Evolutionary conservation across 2,113 vertebrate species (phyloP), one percentile per base, ranked within the genome.

Genomic region (Syrmaticus mikado): DNA sequence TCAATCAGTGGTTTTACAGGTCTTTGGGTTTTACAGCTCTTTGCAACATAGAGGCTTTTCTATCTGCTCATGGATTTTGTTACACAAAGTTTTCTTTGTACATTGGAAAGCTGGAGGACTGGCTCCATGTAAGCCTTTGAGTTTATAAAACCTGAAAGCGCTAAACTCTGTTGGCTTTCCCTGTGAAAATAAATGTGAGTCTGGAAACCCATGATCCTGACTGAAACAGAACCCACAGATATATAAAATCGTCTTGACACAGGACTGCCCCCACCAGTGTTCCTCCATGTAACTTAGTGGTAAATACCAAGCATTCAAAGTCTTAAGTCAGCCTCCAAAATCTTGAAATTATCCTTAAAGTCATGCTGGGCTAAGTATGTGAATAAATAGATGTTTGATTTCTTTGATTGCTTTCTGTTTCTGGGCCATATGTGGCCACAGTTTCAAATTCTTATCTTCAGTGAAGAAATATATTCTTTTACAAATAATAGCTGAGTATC

Each of bases 1-100:
- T 93, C 85, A 85, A 79, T 80, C 64, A 41, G 55, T 46, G 36
- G 17, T 38, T 92, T 96, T 87, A 80, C 60, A 80, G 81, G 46
- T 80, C 45, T 62, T 80, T 40, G 21, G 40, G 14, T 41, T 92
- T 96, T 87, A 80, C 60, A 80, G 82, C 46, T 80, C 45, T 62
- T 77, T 36, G 21, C 53, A 60, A 87, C 84, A 87, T 19, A 94
- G 72, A 66, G 38, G 28, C 24, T 82, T 88, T 95, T 94, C 66
- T 93, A 86, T 81, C 90, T 90, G 61, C n/a, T 82, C 48, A 8
- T n/a, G 71, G 84, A 84, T 96, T 94, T 87, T 96, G 62, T 89
- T 89, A 73, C 58, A 94, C 87, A 93, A 87, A 85, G 95, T 93
- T 95, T 94, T 93, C 95, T 96, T 93, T 95, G 82, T 96, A 38